Percentiles rank a stretch among this genome's conserved stretches.
These are phyloP conservation scores for Caenorhabditis latens DNA, from an alignment of 1,140 invertebrate species.

Conservation along the genomic window DNA sequence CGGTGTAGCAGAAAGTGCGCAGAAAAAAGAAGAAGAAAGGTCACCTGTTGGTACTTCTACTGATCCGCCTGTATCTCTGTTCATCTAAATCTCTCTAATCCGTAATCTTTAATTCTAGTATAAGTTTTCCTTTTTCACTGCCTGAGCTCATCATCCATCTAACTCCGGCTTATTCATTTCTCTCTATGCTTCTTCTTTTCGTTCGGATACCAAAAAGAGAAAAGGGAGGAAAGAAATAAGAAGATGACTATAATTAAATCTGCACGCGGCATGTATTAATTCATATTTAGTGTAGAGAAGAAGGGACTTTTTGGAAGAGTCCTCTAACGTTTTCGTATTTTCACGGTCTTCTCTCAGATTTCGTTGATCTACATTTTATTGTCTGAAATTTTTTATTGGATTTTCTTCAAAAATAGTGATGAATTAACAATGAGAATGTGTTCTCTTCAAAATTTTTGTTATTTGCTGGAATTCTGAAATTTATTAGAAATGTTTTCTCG, in stretches of 20 bases:
- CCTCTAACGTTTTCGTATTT: neutral
- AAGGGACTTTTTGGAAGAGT: neutral
- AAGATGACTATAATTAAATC: conserved; percentile 54
- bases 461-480: neutral
- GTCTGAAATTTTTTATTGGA: neutral
- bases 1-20: conserved; percentile 23
- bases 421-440: neutral
- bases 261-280: conserved; percentile 55
- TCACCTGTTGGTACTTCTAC: conserved; percentile 10
- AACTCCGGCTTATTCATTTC: neutral
- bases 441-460: neutral
- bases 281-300: conserved; percentile 35
- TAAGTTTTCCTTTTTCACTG: conserved; percentile 12
- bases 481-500: neutral
- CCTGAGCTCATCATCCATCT: conserved; percentile 3
- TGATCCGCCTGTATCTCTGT: neutral
- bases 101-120: conserved; percentile 14
- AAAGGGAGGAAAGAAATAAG: conserved; percentile 3
- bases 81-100: conserved; percentile 42
- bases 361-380: neutral
- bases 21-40: neutral
- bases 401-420: neutral
- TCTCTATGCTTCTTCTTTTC: conserved; percentile 3
- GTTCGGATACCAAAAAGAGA: conserved; percentile 33
- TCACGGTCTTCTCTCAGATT: neutral